Percentiles rank a stretch among this genome's conserved stretches.
Conservation (phyloP, 2,888 invertebrate species). For the Cheilosia scutellata region DNA sequence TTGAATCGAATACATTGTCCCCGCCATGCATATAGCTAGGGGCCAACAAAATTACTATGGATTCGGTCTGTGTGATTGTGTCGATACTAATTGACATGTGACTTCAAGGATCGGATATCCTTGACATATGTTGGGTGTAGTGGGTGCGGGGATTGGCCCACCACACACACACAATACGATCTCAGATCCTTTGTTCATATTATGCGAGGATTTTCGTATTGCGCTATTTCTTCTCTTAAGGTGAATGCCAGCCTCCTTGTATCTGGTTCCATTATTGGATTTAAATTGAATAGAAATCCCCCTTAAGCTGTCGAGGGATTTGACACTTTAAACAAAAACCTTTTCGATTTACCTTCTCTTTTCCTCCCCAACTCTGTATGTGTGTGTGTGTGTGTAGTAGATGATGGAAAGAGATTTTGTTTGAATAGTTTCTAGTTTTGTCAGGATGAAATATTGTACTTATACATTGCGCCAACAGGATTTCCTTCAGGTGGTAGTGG, state of each 20-base stretch:
- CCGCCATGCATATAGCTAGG: slow-evolving; percentile 12
- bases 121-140: slow-evolving; percentile 63
- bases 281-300: slow-evolving; percentile 74
- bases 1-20: slow-evolving; percentile 50
- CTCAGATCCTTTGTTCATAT: slow-evolving; percentile 56
- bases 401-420: slow-evolving; percentile 26
- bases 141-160: not conserved
- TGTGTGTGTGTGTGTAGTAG: slow-evolving; percentile 4
- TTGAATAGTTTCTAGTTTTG: slow-evolving; percentile 58
- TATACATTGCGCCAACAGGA: slow-evolving; percentile 20
- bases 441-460: slow-evolving; percentile 35
- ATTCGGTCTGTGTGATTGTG: slow-evolving; percentile 23
- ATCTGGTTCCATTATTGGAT: slow-evolving; percentile 66
- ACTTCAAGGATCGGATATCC: slow-evolving; percentile 73
- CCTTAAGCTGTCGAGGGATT: slow-evolving; percentile 73
- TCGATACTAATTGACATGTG: slow-evolving; percentile 74
- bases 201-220: slow-evolving; percentile 38
- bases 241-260: slow-evolving; percentile 3
- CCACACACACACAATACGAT: slow-evolving; percentile 41
- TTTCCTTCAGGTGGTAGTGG: slow-evolving; percentile 6
- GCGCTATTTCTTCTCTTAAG: slow-evolving; percentile 34
- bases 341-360: slow-evolving; percentile 39
- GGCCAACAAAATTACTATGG: slow-evolving; percentile 30
- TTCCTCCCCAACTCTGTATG: not conserved
- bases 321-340: slow-evolving; percentile 74